phyloP scores from a whole-genome alignment of 2,797 vertebrate species.

The Stomatorhinus walkeri region DNA sequence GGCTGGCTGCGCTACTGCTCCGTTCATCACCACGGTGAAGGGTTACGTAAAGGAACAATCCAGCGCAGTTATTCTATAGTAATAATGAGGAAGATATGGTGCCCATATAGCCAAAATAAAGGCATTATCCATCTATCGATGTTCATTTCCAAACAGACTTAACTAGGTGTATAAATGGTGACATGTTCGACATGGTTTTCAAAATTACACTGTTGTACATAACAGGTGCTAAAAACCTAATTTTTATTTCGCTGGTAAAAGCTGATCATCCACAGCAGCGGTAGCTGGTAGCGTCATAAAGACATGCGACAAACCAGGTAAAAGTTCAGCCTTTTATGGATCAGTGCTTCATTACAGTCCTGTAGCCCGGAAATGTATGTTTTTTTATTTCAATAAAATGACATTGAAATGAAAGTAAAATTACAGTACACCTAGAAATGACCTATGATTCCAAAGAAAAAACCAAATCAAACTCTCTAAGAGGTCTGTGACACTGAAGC shows the following conservation, averaged over 20 bases:
- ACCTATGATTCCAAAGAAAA: not conserved
- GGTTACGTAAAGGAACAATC: not conserved
- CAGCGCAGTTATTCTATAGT: not conserved
- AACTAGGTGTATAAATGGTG: not conserved
- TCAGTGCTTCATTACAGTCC: not conserved
- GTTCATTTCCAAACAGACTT: not conserved
- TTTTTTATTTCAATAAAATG: not conserved
- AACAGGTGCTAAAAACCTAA: not conserved
- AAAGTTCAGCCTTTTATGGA: not conserved
- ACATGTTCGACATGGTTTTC: not conserved
- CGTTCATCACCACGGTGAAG: not conserved
- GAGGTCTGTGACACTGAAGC: not conserved
- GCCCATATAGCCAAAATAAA: not conserved
- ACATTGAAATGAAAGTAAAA: not conserved
- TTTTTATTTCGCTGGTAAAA: not conserved
- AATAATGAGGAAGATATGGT: not conserved
- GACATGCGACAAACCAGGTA: not conserved
- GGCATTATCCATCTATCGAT: not conserved
- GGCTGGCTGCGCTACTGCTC: not conserved
- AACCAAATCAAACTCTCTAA: not conserved
- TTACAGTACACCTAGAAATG: not conserved
- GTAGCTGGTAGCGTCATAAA: not conserved
- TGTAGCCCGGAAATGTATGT: not conserved
- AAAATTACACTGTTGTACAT: not conserved
- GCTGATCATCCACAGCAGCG: not conserved